Conservation (phyloP, 1,140 invertebrate genomes). For the Microplitis mediator region DNA sequence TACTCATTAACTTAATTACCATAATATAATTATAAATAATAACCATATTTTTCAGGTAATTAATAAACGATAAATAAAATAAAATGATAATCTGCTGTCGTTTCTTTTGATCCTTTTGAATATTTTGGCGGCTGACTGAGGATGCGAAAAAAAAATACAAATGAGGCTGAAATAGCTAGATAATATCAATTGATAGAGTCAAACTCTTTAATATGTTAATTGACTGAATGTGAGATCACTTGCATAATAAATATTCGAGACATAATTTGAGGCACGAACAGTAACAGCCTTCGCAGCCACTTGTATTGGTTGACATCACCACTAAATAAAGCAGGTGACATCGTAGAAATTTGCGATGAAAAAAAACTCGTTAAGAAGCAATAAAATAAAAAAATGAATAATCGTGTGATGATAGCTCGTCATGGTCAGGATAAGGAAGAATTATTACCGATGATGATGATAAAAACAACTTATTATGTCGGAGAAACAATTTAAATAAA, state of each 20-base stretch:
- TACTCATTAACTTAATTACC: no score
- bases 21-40: no score
- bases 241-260: constrained; percentile 39
- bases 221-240: constrained; percentile 43
- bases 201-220: constrained; percentile 29
- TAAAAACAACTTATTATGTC: no score
- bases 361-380: not conserved
- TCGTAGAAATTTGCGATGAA: not conserved
- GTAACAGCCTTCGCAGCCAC: constrained; percentile 42
- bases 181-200: constrained; percentile 13
- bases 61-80: not conserved
- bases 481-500: not conserved
- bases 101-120: not conserved
- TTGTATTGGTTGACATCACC: constrained; percentile 49
- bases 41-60: no score
- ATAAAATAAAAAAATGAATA: not conserved
- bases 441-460: no score
- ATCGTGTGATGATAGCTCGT: not conserved
- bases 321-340: constrained; percentile 46
- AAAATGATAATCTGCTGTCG: not conserved
- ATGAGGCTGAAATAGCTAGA: not conserved
- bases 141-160: not conserved
- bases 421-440: no score
- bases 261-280: constrained; percentile 31
- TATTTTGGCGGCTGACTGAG: not conserved